phyloP scores from a whole-genome alignment of 2,113 vertebrate species.

The Chlamydotis undulata region DNA sequence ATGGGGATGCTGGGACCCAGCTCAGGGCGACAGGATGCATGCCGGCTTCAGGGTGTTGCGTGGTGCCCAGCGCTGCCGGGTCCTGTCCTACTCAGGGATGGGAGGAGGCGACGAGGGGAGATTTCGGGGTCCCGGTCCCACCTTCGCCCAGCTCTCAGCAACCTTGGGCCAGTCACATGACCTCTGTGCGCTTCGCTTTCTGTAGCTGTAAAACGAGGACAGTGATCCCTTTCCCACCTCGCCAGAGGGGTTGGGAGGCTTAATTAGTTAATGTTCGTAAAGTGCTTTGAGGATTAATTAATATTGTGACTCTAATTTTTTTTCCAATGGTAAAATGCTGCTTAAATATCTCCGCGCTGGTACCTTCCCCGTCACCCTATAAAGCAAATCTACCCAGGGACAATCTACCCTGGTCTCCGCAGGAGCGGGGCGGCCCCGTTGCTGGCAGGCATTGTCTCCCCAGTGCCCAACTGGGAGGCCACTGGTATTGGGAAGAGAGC shows the following conservation, averaged over 20 bases:
- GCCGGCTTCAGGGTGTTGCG: neutral
- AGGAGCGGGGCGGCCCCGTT: neutral
- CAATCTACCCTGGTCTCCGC: neutral
- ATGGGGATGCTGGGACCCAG: neutral
- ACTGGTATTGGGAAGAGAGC: neutral
- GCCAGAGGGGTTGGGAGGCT: conserved; percentile 33
- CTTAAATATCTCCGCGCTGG: neutral
- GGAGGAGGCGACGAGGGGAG: fast-evolving
- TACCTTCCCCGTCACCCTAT: neutral
- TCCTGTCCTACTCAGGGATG: neutral
- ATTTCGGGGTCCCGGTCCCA: neutral
- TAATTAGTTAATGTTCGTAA: conserved; percentile 66
- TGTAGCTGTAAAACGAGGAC: conserved; percentile 17
- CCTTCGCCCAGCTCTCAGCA: fast-evolving
- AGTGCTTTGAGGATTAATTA: conserved; percentile 73
- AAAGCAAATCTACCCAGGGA: neutral
- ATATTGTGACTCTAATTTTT: conserved; percentile 58
- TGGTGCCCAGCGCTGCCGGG: too few relatives aligned
- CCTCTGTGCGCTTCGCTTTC: fast-evolving
- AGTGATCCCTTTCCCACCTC: conserved; percentile 27
- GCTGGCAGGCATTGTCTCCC: neutral
- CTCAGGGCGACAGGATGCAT: too few relatives aligned
- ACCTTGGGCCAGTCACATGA: neutral
- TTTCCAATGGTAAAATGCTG: neutral
- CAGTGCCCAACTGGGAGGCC: neutral